phyloP scores from a whole-genome alignment of 2,888 invertebrate genomes.

The Ctenicera cuprea region DNA sequence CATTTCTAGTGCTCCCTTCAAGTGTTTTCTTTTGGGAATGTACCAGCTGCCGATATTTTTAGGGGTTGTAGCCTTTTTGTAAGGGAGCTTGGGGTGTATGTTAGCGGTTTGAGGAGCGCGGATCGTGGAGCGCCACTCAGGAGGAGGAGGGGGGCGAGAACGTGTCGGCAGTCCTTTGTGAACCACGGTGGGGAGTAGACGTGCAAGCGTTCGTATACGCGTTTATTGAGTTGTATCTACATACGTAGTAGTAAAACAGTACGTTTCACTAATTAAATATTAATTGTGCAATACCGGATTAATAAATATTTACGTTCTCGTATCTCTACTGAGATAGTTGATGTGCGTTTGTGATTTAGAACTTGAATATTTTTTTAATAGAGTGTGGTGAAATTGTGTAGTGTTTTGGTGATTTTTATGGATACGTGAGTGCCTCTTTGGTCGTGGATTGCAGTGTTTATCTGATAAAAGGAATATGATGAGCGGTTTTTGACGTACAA shows the following conservation, averaged over 20 bases:
- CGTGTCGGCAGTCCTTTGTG: constrained; percentile 67
- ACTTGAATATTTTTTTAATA: not conserved
- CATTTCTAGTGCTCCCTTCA: constrained; percentile 35
- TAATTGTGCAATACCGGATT: constrained; percentile 32
- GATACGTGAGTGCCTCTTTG: constrained; percentile 30
- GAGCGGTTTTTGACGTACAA: constrained; percentile 74
- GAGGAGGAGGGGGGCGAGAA: constrained; percentile 58
- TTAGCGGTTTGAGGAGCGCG: constrained; percentile 69
- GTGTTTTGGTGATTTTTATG: constrained; percentile 33
- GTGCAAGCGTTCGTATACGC: constrained; percentile 50
- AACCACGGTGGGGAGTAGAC: constrained; percentile 62
- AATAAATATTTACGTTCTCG: constrained; percentile 31
- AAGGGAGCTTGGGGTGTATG: constrained; percentile 70
- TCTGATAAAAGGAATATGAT: constrained; percentile 60
- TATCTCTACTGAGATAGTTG: constrained; percentile 5
- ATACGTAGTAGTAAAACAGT: constrained; percentile 42
- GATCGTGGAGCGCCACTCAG: constrained; percentile 56
- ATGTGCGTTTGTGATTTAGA: constrained; percentile 1
- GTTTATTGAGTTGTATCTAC: constrained; percentile 50
- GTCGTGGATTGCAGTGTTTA: constrained; percentile 37
- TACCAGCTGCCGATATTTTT: constrained; percentile 69
- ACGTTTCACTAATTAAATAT: constrained; percentile 46
- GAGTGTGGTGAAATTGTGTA: constrained; percentile 16
- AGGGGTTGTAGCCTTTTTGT: constrained; percentile 71
- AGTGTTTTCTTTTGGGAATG: constrained; percentile 59